A percentile compares a stretch with the other conserved stretches of the same genome.
Conservation (phyloP, 2,113 vertebrate species). For the Pygoscelis adeliae region DNA sequence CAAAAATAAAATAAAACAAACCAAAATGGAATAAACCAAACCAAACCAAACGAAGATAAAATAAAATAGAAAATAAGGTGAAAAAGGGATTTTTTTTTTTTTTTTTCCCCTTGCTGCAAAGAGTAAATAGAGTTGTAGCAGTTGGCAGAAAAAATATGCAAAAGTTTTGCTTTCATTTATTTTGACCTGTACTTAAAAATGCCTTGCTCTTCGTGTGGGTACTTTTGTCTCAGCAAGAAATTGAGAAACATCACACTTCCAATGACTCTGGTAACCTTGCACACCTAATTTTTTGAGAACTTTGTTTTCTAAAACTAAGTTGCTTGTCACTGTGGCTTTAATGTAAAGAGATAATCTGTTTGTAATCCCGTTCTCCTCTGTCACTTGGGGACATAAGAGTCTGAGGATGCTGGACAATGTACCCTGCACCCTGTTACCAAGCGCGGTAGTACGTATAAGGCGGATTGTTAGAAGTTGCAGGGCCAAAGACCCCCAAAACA, state of each 20-base stretch:
- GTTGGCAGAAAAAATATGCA: neutral
- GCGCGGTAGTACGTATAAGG: rapidly evolving
- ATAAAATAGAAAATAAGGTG: neutral
- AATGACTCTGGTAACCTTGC: neutral
- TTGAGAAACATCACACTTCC: neutral
- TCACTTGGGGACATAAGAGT: rapidly evolving
- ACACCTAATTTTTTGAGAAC: neutral
- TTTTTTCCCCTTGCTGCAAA: too few species aligned
- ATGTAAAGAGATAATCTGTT: rapidly evolving
- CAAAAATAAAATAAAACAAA: neutral
- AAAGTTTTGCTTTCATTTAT: neutral
- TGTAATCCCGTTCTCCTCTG: neutral
- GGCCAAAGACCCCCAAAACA: neutral
- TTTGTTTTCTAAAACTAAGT: neutral
- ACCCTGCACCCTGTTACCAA: neutral
- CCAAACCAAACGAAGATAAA: too few species aligned
- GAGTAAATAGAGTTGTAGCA: too few species aligned
- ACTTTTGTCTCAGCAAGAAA: neutral
- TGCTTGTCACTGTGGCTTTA: neutral
- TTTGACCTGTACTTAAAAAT: neutral
- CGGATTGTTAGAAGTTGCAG: too few species aligned
- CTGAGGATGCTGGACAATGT: neutral
- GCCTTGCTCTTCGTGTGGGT: neutral
- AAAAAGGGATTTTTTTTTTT: too few species aligned
- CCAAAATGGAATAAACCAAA: neutral